Conservation (phyloP, 2,113 vertebrate species). For the Quiscalus mexicanus region DNA sequence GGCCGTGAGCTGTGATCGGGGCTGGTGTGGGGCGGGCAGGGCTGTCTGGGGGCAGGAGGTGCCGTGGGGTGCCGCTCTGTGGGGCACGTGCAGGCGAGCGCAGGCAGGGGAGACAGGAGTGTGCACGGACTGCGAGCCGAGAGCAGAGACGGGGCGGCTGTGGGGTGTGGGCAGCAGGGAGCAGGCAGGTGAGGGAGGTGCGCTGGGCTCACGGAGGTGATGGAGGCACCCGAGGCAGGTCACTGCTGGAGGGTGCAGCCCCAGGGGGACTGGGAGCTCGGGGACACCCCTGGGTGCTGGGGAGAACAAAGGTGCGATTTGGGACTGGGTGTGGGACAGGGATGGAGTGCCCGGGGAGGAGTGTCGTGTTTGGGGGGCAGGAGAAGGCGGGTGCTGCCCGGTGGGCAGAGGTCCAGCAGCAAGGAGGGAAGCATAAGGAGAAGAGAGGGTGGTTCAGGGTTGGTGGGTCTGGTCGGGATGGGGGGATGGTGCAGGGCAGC, state of each 20-base stretch:
- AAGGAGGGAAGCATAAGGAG: neutral
- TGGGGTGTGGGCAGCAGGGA: neutral
- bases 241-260: neutral
- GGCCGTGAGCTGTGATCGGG: neutral
- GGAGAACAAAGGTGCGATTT: neutral
- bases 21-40: neutral
- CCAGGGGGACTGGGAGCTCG: neutral
- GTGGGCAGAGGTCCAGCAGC: no score
- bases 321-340: neutral
- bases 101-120: neutral
- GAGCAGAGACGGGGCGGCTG: no score
- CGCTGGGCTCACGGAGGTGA: neutral
- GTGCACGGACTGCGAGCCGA: no score
- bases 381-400: neutral
- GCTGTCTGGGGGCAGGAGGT: neutral
- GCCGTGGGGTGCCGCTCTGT: no score
- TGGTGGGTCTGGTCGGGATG: neutral
- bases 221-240: neutral
- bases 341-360: rapidly evolving
- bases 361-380: neutral
- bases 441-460: neutral
- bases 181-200: no score
- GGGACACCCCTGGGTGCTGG: neutral
- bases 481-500: neutral
- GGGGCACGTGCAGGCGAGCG: neutral